Conservation (phyloP, 2,113 vertebrate genomes). For the Hucho hucho region DNA sequence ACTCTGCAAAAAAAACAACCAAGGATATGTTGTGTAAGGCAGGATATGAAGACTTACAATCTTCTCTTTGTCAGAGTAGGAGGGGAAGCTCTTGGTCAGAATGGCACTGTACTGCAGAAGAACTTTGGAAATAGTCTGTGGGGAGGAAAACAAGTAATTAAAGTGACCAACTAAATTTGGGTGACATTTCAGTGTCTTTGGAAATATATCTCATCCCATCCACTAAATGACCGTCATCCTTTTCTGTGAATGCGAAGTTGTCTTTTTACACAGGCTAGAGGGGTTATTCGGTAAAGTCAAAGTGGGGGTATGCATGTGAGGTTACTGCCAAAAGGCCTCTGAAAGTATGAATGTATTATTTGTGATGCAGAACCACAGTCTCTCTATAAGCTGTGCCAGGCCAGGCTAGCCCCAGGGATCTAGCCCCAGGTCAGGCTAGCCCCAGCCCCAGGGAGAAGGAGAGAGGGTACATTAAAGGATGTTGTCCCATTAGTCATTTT, state of each 20-base stretch:
- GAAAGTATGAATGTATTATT: constrained; percentile 8
- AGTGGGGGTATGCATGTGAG: too few relatives aligned
- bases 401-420: not conserved
- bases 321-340: too few relatives aligned
- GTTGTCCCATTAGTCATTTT: constrained; percentile 26
- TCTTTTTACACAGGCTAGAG: too few relatives aligned
- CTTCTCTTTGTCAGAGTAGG: constrained; percentile 93
- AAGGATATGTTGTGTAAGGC: too few relatives aligned
- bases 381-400: not conserved
- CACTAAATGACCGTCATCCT: too few relatives aligned
- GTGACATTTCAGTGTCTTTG: not conserved
- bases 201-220: not conserved
- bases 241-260: too few relatives aligned
- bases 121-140: constrained; percentile 94
- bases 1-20: not conserved
- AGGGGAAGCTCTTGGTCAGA: constrained; percentile 86
- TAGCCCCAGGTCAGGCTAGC: too few relatives aligned
- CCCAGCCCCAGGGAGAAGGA: not conserved
- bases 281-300: too few relatives aligned
- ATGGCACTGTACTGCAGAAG: constrained; percentile 93
- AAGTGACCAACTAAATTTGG: not conserved
- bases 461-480: not conserved
- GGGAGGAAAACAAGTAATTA: constrained; percentile 15
- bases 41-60: constrained; percentile 77
- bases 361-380: constrained; percentile 5